Evolutionary conservation across 1,140 invertebrate species (phyloP).

Genomic region (Metaphire vulgaris): DNA sequence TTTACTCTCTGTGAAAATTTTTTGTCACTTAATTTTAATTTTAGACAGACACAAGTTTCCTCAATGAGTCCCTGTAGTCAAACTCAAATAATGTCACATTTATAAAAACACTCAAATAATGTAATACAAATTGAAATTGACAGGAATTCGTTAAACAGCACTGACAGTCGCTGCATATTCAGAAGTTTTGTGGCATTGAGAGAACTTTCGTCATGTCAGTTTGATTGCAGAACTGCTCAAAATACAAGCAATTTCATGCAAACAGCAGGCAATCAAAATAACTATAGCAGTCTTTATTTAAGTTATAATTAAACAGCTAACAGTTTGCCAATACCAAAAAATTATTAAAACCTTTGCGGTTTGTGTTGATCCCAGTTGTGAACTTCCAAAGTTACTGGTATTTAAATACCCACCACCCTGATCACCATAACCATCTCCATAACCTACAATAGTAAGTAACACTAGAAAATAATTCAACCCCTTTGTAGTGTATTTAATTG

Average conservation of each 20-base stretch:
- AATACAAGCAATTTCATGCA: background rate
- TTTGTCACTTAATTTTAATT: no score
- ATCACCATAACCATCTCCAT: background rate
- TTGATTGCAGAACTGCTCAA: background rate
- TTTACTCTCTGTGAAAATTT: no score
- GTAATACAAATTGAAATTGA: no score
- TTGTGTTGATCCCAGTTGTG: background rate
- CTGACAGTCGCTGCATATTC: background rate
- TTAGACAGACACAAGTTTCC: no score
- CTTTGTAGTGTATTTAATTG: no score
- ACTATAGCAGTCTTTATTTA: background rate
- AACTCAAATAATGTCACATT: no score
- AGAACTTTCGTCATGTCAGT: background rate
- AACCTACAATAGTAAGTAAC: no score
- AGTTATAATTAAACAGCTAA: background rate
- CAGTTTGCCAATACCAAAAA: background rate
- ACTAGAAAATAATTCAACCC: no score
- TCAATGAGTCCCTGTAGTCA: no score
- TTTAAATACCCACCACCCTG: background rate
- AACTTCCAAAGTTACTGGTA: no score
- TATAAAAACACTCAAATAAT: no score
- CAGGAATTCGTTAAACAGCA: no score
- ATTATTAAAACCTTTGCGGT: background rate
- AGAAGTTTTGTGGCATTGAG: background rate
- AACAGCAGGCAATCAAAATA: background rate